Evolutionary conservation across 2,797 vertebrate genomes (phyloP), one percentile per base, ranked within the genome.

Genomic region (Neosilurus mollespiculum): DNA sequence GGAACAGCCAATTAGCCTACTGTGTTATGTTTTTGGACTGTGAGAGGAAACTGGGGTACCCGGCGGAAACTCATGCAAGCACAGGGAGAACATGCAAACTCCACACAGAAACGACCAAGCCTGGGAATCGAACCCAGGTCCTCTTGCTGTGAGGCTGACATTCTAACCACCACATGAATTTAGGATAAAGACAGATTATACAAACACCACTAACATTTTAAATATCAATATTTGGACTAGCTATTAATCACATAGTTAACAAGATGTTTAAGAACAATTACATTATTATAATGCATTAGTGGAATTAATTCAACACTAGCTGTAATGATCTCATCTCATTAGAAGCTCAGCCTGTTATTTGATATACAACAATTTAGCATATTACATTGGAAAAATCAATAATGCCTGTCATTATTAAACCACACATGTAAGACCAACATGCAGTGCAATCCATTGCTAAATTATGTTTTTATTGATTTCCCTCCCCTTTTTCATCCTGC

Each of bases 281-380:
- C 11, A 6, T 43, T 67, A 34, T 58, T 58, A 10, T 66, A 58
- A 70, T 59, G 43, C 4, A 59, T 58, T 59, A 80, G 11, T 70
- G 12, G 14, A 80, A 59, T 80, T 58, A 51, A 56, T 54, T 80
- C 18, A 30, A 66, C 64, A 69, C n/a, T 67, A 80, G 20, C 49
- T 80, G 30, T 37, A 80, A 80, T 69, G 6, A 54, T 15, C 51
- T 56, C 9, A 56, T 67, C 64, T 54, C 26, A 66, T 0, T 24
- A 12, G 62, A 62, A 26, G 18, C 49, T 22, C 10, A n/a, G 62
- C 1, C 16, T 3, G n/a, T 16, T 54, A 72, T 26, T 51, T 61
- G 26, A 4, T 77, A 43, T 6, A 77, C 30, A 76, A 43, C 58
- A 77, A 62, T 62, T 61, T 34, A 43, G 6, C 6, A 14, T 61